phyloP scores from a whole-genome alignment of 2,797 vertebrate species.

The Sylvilagus floridanus region DNA sequence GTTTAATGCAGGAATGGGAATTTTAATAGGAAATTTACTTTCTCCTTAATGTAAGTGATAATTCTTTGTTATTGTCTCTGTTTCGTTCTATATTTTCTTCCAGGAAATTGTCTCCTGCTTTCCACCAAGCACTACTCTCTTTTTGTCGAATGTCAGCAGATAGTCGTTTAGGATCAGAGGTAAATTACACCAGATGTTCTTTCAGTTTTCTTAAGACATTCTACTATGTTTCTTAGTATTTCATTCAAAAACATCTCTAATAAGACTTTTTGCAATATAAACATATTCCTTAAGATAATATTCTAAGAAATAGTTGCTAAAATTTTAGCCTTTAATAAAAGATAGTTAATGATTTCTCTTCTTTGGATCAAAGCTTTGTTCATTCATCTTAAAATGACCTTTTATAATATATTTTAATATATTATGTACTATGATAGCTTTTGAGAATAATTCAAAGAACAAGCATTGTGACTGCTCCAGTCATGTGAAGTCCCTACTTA shows the following conservation, averaged over 20 bases:
- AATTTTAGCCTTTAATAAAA: conserved; percentile 45
- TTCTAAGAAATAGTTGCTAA: conserved; percentile 47
- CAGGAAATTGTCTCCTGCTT: conserved; percentile 96
- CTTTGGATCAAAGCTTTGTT: conserved; percentile 47
- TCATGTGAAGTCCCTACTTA: neutral
- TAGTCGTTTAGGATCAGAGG: conserved; percentile 98
- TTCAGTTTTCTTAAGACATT: conserved; percentile 38
- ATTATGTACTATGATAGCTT: neutral
- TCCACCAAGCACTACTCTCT: conserved; percentile 98
- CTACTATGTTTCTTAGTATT: neutral
- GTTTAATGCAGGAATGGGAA: neutral
- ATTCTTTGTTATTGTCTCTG: neutral
- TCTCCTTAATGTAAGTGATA: neutral
- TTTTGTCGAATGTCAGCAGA: conserved; percentile 99
- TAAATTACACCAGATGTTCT: conserved; percentile 83
- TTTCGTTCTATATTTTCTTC: conserved; percentile 62
- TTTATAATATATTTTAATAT: conserved; percentile 21
- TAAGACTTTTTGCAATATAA: conserved; percentile 33
- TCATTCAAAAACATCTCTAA: conserved; percentile 14
- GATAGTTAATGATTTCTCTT: conserved; percentile 47
- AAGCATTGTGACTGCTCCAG: neutral
- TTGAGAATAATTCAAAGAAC: conserved; percentile 39
- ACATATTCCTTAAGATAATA: conserved; percentile 52
- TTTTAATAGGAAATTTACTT: neutral
- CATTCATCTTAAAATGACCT: conserved; percentile 34